Base-by-base conservation (phyloP, 53 echinoderm and acorn worm species). In the Zoroaster sp. region DNA sequence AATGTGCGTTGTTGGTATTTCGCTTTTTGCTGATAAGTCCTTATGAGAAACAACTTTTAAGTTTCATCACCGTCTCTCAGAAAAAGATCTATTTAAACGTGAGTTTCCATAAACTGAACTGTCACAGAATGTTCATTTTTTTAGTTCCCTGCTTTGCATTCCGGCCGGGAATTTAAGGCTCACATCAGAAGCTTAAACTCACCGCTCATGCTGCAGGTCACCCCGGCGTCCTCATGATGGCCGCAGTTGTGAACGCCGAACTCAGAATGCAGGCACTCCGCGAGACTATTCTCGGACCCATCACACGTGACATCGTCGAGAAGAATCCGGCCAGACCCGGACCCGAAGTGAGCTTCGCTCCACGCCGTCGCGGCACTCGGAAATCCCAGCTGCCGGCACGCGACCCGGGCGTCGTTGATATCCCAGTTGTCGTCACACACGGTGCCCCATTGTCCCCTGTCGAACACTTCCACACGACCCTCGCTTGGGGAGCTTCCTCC, bases 351-450 rank as follows among this genome's bases (percentile, higher is more conserved):
- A 5, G 87, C 92, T 8, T 33, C 45, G 78, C 74, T 77, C 35
- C 59, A 83, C 5, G 73, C 88, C 7, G 54, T 32, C 40, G 47
- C 35, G 15, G 51, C 93, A 7, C 52, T 78, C 40, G 59, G 59
- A 47, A 67, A 93, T 5, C 90, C 93, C 28, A 93, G 73, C 67
- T 93, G 90, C n/a, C 90, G 86, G 14, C 93, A 93, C 10, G 87
- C 79, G 33, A 93, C 93, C 9, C 69, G 68, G 34, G 86, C 90
- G 30, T 75, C 87, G 4, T 69, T n/a, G 4, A 86, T 31, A 33
- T 90, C 87, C 90, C 90, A 93, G 39, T 65, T 43, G 31, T 93
- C 90, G 66, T 90, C 90, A 34, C 93, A 93, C 17, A 93, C 86
- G 9, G 93, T 93, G 39, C 93, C 93, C 90, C 90, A 90, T 36